Evolutionary conservation across 2,113 vertebrate species (phyloP), one percentile per base, ranked within the genome.

Genomic region (Casuarius casuarius): DNA sequence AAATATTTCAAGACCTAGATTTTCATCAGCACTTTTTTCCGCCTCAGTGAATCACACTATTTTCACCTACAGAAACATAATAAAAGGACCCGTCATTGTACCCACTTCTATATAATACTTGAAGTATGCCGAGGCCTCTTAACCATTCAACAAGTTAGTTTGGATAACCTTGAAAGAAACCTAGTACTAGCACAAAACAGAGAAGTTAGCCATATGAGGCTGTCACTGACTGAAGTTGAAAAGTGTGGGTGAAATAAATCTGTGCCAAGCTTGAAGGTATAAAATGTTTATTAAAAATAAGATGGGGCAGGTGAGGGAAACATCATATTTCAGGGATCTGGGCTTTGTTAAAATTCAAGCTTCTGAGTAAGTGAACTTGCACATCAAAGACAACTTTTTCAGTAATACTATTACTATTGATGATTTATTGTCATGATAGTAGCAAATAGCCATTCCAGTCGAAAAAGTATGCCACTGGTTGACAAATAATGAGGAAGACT

Each of bases 371-470:
- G 3, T 82, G 63, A 91, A 58, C 22, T 66, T 83, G 10, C 3
- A 0, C 61, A 70, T 63, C 14, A 84, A 67, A 48, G 42, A 46
- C 38, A 70, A 46, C 2, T 10, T 58, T 66, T 85, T 67, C 33
- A 21, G 2, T 72, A 29, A 5, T 54, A 75, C 11, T 65, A 19
- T 73, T 83, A 7, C 10, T 70, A 16, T 59, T 86, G 26, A 38
- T 86, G 33, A 51, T 31, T 89, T 86, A 12, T 72, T 4, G 14
- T 84, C 5, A 8, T 18, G 78, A 46, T 14, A 59, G 33, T 33
- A 76, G n/a, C 9, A 72, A 1, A 0, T 28, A 82, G 6, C 5
- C 46, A 28, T 0, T 0, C 3, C 31, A 33, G 42, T 38, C 28
- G 6, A 33, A 70, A 49, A 86, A 89, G 49, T 42, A 17, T 42